Evolutionary conservation across 1,140 invertebrate species (phyloP), one percentile per base, ranked within the genome.

Genomic region (Phenacoccus solenopsis): DNA sequence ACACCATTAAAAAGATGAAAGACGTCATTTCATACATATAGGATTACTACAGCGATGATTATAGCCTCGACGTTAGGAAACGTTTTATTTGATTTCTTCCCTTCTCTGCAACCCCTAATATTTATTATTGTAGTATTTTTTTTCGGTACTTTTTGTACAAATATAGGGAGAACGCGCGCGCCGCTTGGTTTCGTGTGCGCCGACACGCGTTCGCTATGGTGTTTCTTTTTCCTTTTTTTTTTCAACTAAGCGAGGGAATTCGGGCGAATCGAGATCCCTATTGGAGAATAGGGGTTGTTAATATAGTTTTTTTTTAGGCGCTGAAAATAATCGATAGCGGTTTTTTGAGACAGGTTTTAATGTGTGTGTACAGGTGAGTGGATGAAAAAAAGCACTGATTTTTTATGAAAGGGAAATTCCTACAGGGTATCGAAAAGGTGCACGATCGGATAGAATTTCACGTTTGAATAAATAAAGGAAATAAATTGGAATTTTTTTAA

Each of bases 31-130:
- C 25, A 64, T 64, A 64, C 22, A 64, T 64, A 64, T 64, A 64
- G 59, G 59, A 64, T 64, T 64, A 64, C 59, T 16, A 64, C 59
- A 3, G 59, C 59, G 59, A 64, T 64, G 59, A 64, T 64, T 27
- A 64, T 64, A 64, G 25, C 59, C 21, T 64, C 22, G 59, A 64
- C 21, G 21, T 64, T 25, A 64, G 59, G 59, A 64, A 64, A 64
- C 59, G 21, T 64, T 64, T 64, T 64, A 64, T 64, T 64, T 64
- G 59, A 64, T 64, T 64, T 64, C 59, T 64, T 64, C 59, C 59
- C 59, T 64, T 22, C n/a, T n/a, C 13, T 64, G 59, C 59, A 64
- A 64, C 59, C 59, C 59, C 59, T 64, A 64, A 64, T 64, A 64
- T 64, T 64, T 64, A 64, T 64, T 64, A 64, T 64, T 64, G 59